Conservation (phyloP, 2,797 vertebrate genomes). For the Schizopygopsis pylzovi region DNA sequence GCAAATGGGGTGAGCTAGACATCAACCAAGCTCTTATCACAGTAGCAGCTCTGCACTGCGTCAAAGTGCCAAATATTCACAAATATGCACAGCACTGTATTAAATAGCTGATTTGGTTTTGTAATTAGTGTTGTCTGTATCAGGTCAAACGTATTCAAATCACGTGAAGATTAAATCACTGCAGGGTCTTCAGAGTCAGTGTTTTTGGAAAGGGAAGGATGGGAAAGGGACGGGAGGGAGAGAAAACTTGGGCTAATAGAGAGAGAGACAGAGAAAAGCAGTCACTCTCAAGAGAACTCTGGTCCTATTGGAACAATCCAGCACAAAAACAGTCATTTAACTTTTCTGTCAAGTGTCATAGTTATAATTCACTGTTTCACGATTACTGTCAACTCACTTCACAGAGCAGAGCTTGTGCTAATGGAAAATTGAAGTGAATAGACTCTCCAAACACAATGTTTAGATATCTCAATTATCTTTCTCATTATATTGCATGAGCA, state of each 20-base stretch:
- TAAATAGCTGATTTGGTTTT: slow-evolving; percentile 63
- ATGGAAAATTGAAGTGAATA: slow-evolving; percentile 57
- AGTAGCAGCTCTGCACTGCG: slow-evolving; percentile 58
- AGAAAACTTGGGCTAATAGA: slow-evolving; percentile 29
- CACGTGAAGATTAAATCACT: slow-evolving; percentile 64
- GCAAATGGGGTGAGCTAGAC: slow-evolving; percentile 56
- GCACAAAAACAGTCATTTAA: slow-evolving; percentile 62
- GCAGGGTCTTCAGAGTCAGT: slow-evolving; percentile 55
- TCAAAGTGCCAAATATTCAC: slow-evolving; percentile 63
- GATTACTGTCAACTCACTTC: slow-evolving; percentile 63
- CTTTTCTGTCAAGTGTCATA: slow-evolving; percentile 57
- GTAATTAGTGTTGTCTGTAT: slow-evolving; percentile 66
- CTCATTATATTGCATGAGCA: slow-evolving; percentile 58
- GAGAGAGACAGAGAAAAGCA: slow-evolving; percentile 40
- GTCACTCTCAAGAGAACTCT: slow-evolving; percentile 53
- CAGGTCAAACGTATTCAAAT: slow-evolving; percentile 65
- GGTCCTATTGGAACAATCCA: slow-evolving; percentile 59
- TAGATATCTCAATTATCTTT: slow-evolving; percentile 59
- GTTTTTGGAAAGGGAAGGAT: slow-evolving; percentile 29
- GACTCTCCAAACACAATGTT: slow-evolving; percentile 62
- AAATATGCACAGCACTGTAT: slow-evolving; percentile 56
- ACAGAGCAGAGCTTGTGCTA: slow-evolving; percentile 55
- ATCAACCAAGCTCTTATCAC: slow-evolving; percentile 60
- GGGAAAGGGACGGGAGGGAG: not conserved
- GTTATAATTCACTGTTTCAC: slow-evolving; percentile 62